Percentiles rank a stretch among this genome's conserved stretches.
Conservation (phyloP, 1,140 invertebrate species). For the Heliconius himera region DNA sequence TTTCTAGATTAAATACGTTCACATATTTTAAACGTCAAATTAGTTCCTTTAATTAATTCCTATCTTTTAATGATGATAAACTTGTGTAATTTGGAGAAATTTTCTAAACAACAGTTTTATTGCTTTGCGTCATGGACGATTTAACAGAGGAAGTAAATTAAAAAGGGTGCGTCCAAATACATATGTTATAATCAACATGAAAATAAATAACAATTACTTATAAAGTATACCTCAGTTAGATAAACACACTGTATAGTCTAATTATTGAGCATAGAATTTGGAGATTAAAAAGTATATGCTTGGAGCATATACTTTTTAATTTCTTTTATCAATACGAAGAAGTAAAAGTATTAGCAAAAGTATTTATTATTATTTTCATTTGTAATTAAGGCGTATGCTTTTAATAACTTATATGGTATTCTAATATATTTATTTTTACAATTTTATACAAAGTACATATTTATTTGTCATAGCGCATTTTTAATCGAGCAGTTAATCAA, state of each 20-base stretch:
- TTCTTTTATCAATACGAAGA: too few relatives aligned
- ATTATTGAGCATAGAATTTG: too few relatives aligned
- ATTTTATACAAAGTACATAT: too few relatives aligned
- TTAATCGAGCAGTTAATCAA: too few relatives aligned
- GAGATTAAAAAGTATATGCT: too few relatives aligned
- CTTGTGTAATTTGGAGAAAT: constrained; percentile 23
- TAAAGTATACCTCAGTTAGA: background rate
- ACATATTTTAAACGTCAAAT: constrained; percentile 3
- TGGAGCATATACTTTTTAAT: too few relatives aligned
- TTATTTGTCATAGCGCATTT: too few relatives aligned
- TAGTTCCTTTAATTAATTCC: constrained; percentile 21
- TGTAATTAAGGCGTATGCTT: too few relatives aligned
- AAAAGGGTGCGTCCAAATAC: constrained; percentile 49
- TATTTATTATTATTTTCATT: too few relatives aligned
- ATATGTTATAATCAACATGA: constrained; percentile 37
- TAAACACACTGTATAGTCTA: background rate
- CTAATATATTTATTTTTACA: too few relatives aligned
- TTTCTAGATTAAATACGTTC: background rate
- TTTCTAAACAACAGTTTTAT: constrained; percentile 45
- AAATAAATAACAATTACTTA: constrained; percentile 5
- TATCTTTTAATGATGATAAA: constrained; percentile 24
- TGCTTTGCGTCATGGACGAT: constrained; percentile 59
- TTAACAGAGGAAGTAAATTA: constrained; percentile 60
- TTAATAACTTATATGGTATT: too few relatives aligned
- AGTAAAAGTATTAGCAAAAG: too few relatives aligned